Evolutionary conservation across 64 coral and sea anemone genomes (phyloP).

Genomic region (Montipora efflorescens): DNA sequence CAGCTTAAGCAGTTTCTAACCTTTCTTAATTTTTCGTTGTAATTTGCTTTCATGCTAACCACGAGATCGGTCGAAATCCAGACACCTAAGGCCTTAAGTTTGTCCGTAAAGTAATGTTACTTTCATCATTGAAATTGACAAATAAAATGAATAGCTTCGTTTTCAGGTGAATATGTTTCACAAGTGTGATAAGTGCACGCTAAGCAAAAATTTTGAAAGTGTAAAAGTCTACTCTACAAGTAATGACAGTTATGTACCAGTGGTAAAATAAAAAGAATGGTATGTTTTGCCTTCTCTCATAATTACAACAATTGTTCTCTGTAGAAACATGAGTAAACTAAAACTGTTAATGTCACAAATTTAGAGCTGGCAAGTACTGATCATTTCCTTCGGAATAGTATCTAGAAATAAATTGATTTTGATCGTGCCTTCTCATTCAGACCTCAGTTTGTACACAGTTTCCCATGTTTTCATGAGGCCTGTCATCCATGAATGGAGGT

Average conservation of each 20-base stretch:
- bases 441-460: neutral
- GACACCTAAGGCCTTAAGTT: too few relatives aligned
- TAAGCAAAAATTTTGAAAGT: neutral
- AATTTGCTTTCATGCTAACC: too few relatives aligned
- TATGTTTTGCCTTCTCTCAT: neutral
- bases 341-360: neutral
- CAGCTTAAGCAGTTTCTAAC: too few relatives aligned
- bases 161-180: too few relatives aligned
- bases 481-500: conserved; percentile 55
- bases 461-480: conserved; percentile 23
- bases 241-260: neutral
- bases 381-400: neutral
- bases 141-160: too few relatives aligned
- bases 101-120: too few relatives aligned
- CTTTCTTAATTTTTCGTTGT: too few relatives aligned
- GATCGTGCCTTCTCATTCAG: neutral
- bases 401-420: conserved; percentile 32
- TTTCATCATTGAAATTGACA: too few relatives aligned
- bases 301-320: neutral
- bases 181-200: too few relatives aligned
- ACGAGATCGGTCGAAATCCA: too few relatives aligned
- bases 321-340: neutral
- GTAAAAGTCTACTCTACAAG: neutral
- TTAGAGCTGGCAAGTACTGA: neutral
- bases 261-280: neutral